phyloP scores from a whole-genome alignment of 2,888 invertebrate genomes.

The Brachynemurus nebulosus region DNA sequence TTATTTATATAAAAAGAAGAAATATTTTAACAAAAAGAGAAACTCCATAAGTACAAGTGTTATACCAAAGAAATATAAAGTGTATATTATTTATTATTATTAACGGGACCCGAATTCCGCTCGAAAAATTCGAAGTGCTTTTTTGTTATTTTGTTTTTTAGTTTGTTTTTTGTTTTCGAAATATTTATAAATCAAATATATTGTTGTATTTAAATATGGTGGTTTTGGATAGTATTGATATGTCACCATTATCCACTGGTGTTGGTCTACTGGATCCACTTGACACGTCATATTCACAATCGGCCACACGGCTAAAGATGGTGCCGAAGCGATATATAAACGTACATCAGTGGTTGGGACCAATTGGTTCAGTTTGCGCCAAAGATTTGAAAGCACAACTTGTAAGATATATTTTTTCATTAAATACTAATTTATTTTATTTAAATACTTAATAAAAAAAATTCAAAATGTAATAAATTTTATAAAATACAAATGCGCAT shows the following conservation, averaged over 20 bases:
- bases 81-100: too few species aligned
- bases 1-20: too few species aligned
- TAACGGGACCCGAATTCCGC: too few species aligned
- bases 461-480: not conserved
- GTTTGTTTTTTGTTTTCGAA: too few species aligned
- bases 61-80: too few species aligned
- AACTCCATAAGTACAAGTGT: too few species aligned
- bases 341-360: conserved; percentile 82
- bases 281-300: conserved; percentile 62
- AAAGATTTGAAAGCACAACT: conserved; percentile 72
- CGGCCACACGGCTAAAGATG: conserved; percentile 74
- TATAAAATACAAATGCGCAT: not conserved
- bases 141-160: too few species aligned
- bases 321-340: conserved; percentile 82
- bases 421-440: too few species aligned
- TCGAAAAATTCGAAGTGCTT: too few species aligned
- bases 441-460: not conserved
- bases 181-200: too few species aligned
- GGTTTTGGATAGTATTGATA: conserved; percentile 58
- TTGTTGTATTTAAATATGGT: conserved; percentile 40
- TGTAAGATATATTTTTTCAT: too few species aligned
- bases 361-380: conserved; percentile 51
- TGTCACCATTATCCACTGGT: conserved; percentile 42
- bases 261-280: conserved; percentile 44
- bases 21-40: too few species aligned